phyloP scores from a whole-genome alignment of 2,797 vertebrate genomes.

The Pantherophis vulpinus region DNA sequence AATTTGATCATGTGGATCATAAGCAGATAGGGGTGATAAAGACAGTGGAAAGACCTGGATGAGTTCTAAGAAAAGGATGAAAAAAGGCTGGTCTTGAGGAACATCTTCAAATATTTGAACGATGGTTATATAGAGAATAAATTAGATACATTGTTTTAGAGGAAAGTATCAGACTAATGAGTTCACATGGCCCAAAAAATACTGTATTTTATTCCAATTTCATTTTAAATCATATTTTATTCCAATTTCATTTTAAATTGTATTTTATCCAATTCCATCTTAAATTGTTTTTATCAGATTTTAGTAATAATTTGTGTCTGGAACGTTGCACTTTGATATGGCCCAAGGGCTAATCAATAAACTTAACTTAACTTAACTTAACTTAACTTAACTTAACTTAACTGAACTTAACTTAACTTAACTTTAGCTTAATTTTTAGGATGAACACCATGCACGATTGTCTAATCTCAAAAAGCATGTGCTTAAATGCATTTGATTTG shows the following conservation, averaged over 20 bases:
- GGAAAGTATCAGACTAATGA: neutral
- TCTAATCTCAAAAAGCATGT: neutral
- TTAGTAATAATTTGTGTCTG: too few species aligned
- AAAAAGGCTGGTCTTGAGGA: neutral
- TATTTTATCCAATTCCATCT: too few species aligned
- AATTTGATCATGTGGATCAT: neutral
- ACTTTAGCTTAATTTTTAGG: neutral
- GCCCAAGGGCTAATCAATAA: too few species aligned
- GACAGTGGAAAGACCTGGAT: neutral
- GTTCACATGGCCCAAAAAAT: neutral
- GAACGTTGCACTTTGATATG: too few species aligned
- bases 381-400: too few species aligned
- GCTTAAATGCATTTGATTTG: neutral
- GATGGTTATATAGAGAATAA: neutral
- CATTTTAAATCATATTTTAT: too few species aligned
- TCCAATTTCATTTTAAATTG: too few species aligned
- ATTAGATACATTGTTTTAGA: neutral
- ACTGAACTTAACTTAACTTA: neutral
- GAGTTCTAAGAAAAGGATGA: neutral
- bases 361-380: too few species aligned
- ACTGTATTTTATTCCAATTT: neutral
- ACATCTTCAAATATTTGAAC: neutral
- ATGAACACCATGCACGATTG: neutral
- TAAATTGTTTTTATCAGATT: too few species aligned
- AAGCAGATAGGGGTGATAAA: too few species aligned